phyloP scores from a whole-genome alignment of 2,797 vertebrate species.

The Lacerta agilis region DNA sequence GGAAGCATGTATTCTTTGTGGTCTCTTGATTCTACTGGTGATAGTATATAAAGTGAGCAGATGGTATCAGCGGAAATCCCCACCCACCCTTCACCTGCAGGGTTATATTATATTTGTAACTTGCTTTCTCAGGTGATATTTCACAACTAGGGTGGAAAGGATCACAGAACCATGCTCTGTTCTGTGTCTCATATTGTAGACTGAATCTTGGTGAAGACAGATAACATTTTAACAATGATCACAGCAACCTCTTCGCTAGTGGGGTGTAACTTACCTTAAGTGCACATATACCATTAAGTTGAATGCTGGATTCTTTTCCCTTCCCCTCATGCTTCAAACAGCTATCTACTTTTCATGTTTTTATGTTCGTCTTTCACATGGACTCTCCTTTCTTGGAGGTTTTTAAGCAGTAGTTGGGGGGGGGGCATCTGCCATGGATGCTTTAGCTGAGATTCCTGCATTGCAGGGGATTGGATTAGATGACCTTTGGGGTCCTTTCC shows the following conservation, averaged over 20 bases:
- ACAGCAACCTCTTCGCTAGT: neutral
- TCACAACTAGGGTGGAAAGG: neutral
- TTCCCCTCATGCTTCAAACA: neutral
- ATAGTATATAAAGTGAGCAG: slow-evolving; percentile 5
- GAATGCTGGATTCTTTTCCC: neutral
- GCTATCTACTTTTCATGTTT: neutral
- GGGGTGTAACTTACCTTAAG: neutral
- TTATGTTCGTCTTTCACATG: too few species aligned
- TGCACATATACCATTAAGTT: neutral
- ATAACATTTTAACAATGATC: neutral
- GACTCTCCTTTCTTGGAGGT: too few species aligned
- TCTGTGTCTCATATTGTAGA: neutral
- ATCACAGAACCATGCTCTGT: neutral
- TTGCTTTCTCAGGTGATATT: slow-evolving; percentile 14
- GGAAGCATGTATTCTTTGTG: neutral
- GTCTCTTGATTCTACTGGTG: neutral
- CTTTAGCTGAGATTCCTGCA: too few species aligned
- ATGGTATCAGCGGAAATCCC: slow-evolving; percentile 20
- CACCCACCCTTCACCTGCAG: slow-evolving; percentile 18
- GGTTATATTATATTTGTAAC: slow-evolving; percentile 8
- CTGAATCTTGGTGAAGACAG: neutral
- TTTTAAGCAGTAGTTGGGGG: too few species aligned
- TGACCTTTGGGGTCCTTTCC: too few species aligned
- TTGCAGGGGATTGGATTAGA: too few species aligned
- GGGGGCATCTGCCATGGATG: too few species aligned